A percentile compares a stretch with the other conserved stretches of the same genome.
Conservation (phyloP, 2,888 invertebrate genomes). For the Serrognathus titanus region DNA sequence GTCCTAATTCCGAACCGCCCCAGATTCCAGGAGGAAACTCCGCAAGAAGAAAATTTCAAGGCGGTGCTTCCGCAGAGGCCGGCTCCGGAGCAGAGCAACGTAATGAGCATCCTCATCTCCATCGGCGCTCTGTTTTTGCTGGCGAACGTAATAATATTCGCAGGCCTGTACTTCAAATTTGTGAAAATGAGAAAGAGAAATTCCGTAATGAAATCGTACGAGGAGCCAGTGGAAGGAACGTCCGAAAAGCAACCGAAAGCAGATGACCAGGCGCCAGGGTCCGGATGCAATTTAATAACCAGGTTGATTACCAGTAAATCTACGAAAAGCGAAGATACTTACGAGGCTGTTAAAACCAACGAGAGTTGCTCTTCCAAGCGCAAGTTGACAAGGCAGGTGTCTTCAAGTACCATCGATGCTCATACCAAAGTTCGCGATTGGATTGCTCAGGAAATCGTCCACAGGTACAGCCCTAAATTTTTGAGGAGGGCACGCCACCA, state of each 20-base stretch:
- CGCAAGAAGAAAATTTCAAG: not conserved
- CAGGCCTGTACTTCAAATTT: slow-evolving; percentile 65
- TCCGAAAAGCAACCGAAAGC: slow-evolving; percentile 35
- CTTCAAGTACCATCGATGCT: slow-evolving; percentile 78
- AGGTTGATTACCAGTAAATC: slow-evolving; percentile 52
- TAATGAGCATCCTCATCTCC: slow-evolving; percentile 61
- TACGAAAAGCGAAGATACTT: slow-evolving; percentile 52
- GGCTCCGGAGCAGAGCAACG: slow-evolving; percentile 45
- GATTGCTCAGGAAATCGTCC: slow-evolving; percentile 77
- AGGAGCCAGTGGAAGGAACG: slow-evolving; percentile 43
- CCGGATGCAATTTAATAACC: slow-evolving; percentile 56
- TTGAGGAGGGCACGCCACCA: slow-evolving; percentile 42
- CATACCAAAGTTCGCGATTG: slow-evolving; percentile 83
- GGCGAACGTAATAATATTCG: slow-evolving; percentile 68
- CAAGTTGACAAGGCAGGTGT: slow-evolving; percentile 68
- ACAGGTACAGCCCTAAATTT: slow-evolving; percentile 67
- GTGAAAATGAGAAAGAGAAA: slow-evolving; percentile 54
- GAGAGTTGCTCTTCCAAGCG: slow-evolving; percentile 58
- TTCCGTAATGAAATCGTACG: slow-evolving; percentile 49
- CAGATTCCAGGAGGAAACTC: not conserved
- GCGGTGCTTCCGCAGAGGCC: slow-evolving; percentile 1
- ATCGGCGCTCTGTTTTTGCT: slow-evolving; percentile 69
- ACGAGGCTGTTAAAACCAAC: slow-evolving; percentile 53
- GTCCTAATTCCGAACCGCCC: not conserved
- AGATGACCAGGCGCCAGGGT: slow-evolving; percentile 52